Conservation (phyloP, 2,888 invertebrate genomes). For the Parnassius apollo region DNA sequence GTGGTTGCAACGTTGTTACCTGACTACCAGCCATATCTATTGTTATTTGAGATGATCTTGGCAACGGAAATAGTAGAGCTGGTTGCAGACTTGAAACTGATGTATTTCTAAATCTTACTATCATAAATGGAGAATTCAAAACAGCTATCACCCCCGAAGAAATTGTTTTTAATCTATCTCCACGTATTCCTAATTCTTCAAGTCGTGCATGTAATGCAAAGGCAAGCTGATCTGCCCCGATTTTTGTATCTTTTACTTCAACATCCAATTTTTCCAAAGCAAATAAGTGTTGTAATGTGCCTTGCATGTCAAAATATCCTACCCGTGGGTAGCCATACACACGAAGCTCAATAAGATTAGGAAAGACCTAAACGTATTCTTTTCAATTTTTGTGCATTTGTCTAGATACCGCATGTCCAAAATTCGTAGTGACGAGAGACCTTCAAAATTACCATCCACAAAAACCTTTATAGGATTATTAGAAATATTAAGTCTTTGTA, state of each 20-base stretch:
- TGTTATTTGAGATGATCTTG: conserved; percentile 89
- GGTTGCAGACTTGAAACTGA: conserved; percentile 89
- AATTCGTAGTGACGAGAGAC: conserved; percentile 83
- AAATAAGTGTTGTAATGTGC: conserved; percentile 87
- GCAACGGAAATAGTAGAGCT: conserved; percentile 92
- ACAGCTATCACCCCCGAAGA: conserved; percentile 93
- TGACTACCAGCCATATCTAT: conserved; percentile 90
- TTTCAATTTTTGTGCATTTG: conserved; percentile 89
- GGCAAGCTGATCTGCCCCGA: conserved; percentile 91
- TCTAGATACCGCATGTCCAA: conserved; percentile 85
- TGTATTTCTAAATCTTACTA: conserved; percentile 89
- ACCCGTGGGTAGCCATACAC: conserved; percentile 89
- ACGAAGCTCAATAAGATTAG: conserved; percentile 85
- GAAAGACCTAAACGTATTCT: conserved; percentile 88
- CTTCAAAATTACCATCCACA: conserved; percentile 88
- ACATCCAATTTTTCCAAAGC: conserved; percentile 89
- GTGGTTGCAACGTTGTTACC: conserved; percentile 87
- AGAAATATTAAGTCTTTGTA: conserved; percentile 89
- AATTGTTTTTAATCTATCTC: conserved; percentile 87
- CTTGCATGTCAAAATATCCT: conserved; percentile 92
- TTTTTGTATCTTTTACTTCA: conserved; percentile 91
- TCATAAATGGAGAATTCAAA: conserved; percentile 85
- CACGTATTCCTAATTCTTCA: conserved; percentile 86
- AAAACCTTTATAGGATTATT: conserved; percentile 90
- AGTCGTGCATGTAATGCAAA: conserved; percentile 89